Evolutionary conservation across 64 coral and sea anemone genomes (phyloP).

Genomic region (Porites australiensis): DNA sequence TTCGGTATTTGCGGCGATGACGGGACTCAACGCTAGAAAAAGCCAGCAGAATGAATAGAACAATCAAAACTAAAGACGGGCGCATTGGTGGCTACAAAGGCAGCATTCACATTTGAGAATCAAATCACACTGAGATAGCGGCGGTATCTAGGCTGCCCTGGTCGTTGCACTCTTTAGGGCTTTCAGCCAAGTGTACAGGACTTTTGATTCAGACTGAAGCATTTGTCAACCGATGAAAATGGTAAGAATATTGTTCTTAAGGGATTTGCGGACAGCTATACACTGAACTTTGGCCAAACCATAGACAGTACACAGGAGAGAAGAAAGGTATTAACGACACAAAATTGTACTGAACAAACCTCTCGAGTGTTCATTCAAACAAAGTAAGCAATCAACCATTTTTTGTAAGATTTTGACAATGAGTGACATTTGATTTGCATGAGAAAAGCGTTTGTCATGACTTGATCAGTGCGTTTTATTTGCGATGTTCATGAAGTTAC

Average conservation of each 20-base stretch:
- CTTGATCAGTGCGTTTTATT: neutral
- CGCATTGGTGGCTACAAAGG: neutral
- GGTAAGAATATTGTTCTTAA: neutral
- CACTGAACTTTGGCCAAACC: neutral
- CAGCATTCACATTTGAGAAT: no score
- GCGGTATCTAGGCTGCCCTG: no score
- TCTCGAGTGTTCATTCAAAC: neutral
- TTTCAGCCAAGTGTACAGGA: neutral
- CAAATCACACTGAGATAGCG: no score
- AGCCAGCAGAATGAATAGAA: neutral
- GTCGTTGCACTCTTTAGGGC: no score
- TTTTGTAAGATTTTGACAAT: neutral
- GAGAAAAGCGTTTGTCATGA: neutral
- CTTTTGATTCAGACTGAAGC: neutral
- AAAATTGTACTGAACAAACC: neutral
- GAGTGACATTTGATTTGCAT: constrained; percentile 2
- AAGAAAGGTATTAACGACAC: neutral
- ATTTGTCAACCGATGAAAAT: neutral
- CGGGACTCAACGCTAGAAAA: neutral
- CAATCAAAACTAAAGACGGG: neutral
- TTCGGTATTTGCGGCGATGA: neutral
- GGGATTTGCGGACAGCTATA: neutral
- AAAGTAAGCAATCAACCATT: neutral
- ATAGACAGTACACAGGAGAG: neutral
- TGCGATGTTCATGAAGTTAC: neutral